phyloP scores from a whole-genome alignment of 2,113 vertebrate genomes.

The Cathartes aura region DNA sequence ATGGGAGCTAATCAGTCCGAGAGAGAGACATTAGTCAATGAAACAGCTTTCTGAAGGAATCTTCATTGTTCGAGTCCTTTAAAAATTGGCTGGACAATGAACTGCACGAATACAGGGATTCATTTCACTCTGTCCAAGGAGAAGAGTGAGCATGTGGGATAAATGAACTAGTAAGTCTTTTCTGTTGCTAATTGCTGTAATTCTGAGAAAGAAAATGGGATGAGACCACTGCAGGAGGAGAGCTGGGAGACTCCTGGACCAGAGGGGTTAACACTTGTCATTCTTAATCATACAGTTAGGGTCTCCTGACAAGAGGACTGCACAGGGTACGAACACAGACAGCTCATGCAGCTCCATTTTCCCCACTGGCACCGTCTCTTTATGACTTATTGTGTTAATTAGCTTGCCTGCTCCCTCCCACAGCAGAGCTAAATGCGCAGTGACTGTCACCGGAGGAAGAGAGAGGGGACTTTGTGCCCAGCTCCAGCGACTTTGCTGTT shows the following conservation, averaged over 20 bases:
- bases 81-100: not conserved
- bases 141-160: not conserved
- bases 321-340: not conserved
- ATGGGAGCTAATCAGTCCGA: not conserved
- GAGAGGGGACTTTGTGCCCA: not conserved
- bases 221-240: not conserved
- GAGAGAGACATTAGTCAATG: not conserved
- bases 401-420: not conserved
- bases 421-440: rapidly evolving
- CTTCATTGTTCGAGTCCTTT: not conserved
- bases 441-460: not conserved
- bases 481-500: not conserved
- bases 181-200: conserved; percentile 45
- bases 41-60: not conserved
- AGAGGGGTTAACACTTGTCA: not conserved
- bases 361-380: not conserved
- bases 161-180: conserved; percentile 26
- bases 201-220: conserved; percentile 14
- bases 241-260: not conserved
- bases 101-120: not conserved
- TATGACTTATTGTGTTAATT: conserved; percentile 15
- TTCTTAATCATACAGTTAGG: conserved; percentile 11
- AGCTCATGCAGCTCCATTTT: not conserved
- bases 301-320: not conserved
- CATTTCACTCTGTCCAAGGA: not conserved